Evolutionary conservation across 2,797 vertebrate genomes (phyloP), one percentile per base, ranked within the genome.

Genomic region (Channallabes apus): DNA sequence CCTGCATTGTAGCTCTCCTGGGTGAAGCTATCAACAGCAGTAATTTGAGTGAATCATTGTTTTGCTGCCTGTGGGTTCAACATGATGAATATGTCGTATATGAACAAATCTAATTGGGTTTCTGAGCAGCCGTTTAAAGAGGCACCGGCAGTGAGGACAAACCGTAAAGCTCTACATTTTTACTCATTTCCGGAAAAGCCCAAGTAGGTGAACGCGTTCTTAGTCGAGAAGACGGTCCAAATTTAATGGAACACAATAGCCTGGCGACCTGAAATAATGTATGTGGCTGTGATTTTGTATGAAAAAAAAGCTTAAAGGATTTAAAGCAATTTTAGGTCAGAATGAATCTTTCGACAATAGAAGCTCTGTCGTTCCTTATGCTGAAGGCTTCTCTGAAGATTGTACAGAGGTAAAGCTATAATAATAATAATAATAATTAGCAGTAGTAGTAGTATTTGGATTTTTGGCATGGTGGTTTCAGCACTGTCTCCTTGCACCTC

Each of bases 21-120:
- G 88, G 89, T 84, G 82, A 54, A 85, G 79, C 78, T 84, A 90
- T 91, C 85, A 89, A 87, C 80, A 81, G 77, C 86, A 85, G 67
- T 86, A 85, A 85, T 90, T 91, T 73, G 84, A 91, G 91, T 88
- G 76, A 90, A 91, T 91, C 82, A 87, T 90, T 73, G 35, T 85
- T 80, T 82, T 22, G 7, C 61, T 85, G 89, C 89, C 90, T 87
- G 73, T 88, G 82, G 86, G 58, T 89, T 87, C 84, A 2, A 71
- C 80, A 83, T 61, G 88, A 77, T 83, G 85, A 90, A 91, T 87
- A 87, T 88, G 91, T 89, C 27, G 64, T 90, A 90, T 87, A 88
- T 80, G 72, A 86, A 88, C 58, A 80, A 83, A 85, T 87, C 78
- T 87, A 88, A 87, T 85, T 86, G 82, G 80, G 62, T 86, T 86